phyloP scores from a whole-genome alignment of 2,888 invertebrate species.

The Rhaphigaster nebulosa region DNA sequence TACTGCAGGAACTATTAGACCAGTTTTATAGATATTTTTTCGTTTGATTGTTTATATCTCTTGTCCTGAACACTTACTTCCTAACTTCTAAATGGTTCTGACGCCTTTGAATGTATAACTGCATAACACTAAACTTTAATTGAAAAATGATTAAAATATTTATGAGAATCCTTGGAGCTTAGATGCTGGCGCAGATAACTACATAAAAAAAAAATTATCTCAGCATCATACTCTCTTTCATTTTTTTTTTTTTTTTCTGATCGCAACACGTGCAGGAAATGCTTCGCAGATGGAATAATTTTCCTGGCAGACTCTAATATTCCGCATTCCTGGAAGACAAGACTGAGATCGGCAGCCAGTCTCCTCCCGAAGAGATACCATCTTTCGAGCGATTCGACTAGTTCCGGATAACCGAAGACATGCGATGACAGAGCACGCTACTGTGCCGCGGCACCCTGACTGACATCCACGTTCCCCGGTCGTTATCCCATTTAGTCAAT shows the following conservation, averaged over 20 bases:
- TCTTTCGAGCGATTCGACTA: not conserved
- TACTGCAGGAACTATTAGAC: no score
- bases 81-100: no score
- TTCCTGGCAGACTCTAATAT: not conserved
- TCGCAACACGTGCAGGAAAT: not conserved
- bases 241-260: not conserved
- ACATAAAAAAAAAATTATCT: not conserved
- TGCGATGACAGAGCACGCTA: no score
- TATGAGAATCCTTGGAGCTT: not conserved
- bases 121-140: not conserved
- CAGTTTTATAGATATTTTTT: no score
- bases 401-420: not conserved
- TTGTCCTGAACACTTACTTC: no score
- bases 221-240: not conserved
- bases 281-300: not conserved
- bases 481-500: conserved; percentile 47
- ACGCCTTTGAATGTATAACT: no score
- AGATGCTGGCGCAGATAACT: not conserved
- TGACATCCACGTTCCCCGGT: not conserved
- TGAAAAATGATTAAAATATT: no score
- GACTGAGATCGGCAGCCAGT: not conserved
- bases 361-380: not conserved
- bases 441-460: not conserved
- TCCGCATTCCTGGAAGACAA: not conserved
- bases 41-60: no score